These are phyloP conservation scores for Danio tinwini DNA, from an alignment of 2,797 vertebrate genomes.

Conservation along the genomic window DNA sequence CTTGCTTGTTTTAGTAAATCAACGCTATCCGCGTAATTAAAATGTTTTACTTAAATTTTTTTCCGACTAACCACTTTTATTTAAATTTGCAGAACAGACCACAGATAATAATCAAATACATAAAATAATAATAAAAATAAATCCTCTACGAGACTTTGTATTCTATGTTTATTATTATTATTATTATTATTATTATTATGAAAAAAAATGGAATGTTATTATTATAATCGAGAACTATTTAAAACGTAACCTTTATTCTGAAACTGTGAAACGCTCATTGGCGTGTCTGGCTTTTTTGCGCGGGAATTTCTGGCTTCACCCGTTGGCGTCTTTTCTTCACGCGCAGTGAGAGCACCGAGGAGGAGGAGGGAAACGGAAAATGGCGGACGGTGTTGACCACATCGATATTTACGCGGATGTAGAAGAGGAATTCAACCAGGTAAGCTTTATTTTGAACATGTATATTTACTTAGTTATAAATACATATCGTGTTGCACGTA, in stretches of 20 bases:
- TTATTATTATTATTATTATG: too few species aligned
- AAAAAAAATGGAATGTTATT: too few species aligned
- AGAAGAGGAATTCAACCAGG: conserved; percentile 97
- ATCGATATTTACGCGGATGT: conserved; percentile 99
- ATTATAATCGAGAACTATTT: too few species aligned
- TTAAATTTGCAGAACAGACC: too few species aligned
- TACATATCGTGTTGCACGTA: not conserved
- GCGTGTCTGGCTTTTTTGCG: not conserved
- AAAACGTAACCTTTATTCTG: not conserved
- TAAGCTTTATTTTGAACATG: conserved; percentile 60
- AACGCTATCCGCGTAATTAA: too few species aligned
- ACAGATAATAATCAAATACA: too few species aligned
- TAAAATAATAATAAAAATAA: too few species aligned
- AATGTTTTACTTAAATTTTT: too few species aligned
- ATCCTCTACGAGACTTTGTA: too few species aligned
- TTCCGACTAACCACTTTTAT: too few species aligned
- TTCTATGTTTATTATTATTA: too few species aligned
- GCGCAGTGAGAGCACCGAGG: conserved; percentile 40
- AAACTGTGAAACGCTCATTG: not conserved
- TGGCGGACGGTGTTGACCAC: conserved; percentile 99
- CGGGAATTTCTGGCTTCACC: conserved; percentile 22
- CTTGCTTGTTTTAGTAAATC: too few species aligned
- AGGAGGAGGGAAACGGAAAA: conserved; percentile 78
- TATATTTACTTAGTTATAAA: not conserved
- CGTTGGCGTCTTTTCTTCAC: conserved; percentile 13